These are phyloP conservation scores for Coregonus ussuriensis DNA, from an alignment of 2,797 vertebrate species.

Conservation along the genomic window DNA sequence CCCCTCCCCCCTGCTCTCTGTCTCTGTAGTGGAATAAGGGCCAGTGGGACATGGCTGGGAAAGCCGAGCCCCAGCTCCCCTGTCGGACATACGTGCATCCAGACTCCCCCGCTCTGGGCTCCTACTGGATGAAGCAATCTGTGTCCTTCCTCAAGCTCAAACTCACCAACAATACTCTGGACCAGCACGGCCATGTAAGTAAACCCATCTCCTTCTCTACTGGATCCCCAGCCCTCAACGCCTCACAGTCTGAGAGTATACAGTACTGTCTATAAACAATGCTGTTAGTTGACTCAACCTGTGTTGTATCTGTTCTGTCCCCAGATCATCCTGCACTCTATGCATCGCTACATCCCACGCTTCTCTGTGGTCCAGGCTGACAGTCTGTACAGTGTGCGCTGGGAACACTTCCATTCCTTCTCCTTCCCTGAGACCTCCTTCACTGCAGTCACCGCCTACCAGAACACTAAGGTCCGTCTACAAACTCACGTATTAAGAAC, in stretches of 20 bases:
- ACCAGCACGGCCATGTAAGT: conserved; percentile 86
- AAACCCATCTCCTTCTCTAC: not conserved
- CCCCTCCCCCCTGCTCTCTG: not conserved
- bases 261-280: not conserved
- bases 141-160: conserved; percentile 89
- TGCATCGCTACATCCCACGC: conserved; percentile 89
- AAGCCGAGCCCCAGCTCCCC: conserved; percentile 85
- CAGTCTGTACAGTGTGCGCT: conserved; percentile 80
- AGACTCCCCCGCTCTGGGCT: conserved; percentile 86
- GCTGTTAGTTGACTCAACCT: not conserved
- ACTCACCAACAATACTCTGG: conserved; percentile 90
- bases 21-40: conserved; percentile 87
- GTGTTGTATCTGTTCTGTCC: not conserved
- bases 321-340: conserved; percentile 90
- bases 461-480: conserved; percentile 82
- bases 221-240: not conserved
- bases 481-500: not conserved
- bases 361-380: conserved; percentile 88
- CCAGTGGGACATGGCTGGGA: conserved; percentile 87
- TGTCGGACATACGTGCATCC: conserved; percentile 87
- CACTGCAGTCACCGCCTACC: conserved; percentile 89
- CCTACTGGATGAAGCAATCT: conserved; percentile 90
- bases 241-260: not conserved
- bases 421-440: conserved; percentile 87
- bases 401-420: conserved; percentile 85